Base-by-base conservation (phyloP, 2,797 vertebrate species). In the Iguana delicatissima region DNA sequence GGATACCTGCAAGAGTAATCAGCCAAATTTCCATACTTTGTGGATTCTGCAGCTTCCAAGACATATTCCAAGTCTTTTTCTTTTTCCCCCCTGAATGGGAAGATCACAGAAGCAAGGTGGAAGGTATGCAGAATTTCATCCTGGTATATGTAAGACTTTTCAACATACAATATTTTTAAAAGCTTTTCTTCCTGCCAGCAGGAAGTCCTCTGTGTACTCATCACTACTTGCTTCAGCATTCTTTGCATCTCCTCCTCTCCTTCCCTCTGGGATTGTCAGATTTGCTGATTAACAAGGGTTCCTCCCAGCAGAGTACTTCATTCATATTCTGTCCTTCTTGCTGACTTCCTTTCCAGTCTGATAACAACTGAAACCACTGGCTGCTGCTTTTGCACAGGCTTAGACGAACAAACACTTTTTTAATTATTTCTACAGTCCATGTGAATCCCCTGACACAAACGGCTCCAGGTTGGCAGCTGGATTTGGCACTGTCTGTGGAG, bases 271-370 rank as follows among this genome's bases (percentile, higher is more conserved):
- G 96, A 92, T n/a, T 59, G 67, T 42, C 4, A 90, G 89, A 89
- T 94, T 82, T 0, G 73, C 83, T 95, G 93, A 94, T 91, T 57
- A 95, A 96, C 89, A 0, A 91, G 91, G 91, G 0, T 0, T 92
- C 90, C 93, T 95, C 94, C 94, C 93, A 93, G 94, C 92, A 52
- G 85, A 89, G 69, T 89, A 74, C 90, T 95, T 91, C 81, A 85
- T 93, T 94, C 90, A 93, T 93, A 89, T 92, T 94, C 94, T 81
- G 89, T 95, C 93, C 84, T 93, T 93, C 93, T 94, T 4, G 0
- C 93, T 93, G 88, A 94, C 89, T 96, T 94, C 94, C 95, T 94
- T 93, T 88, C 93, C 93, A 0, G 0, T 69, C 26, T 46, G 13
- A 72, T 0, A 0, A 86, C 82, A 82, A 32, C 86, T 89, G 90